A percentile compares a stretch with the other conserved stretches of the same genome.
These are phyloP conservation scores for Oxyura jamaicensis DNA, from an alignment of 2,113 vertebrate species.

Conservation along the genomic window DNA sequence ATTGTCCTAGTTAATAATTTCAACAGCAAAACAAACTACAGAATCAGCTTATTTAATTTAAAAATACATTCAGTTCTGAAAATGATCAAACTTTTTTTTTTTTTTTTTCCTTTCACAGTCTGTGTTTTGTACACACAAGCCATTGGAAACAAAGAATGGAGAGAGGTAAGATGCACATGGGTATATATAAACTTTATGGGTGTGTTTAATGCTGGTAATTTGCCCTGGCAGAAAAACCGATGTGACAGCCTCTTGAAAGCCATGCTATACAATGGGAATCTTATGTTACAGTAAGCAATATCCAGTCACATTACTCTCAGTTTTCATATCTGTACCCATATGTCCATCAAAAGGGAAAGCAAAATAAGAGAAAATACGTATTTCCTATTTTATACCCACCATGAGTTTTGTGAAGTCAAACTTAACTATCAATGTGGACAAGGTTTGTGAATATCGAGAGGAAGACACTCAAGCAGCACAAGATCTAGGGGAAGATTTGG, in stretches of 20 bases:
- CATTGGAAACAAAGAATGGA: constrained; percentile 97
- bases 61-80: not conserved
- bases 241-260: not conserved
- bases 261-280: not conserved
- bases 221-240: not conserved
- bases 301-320: not conserved
- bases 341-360: not conserved
- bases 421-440: not conserved
- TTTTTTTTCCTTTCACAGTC: constrained; percentile 79
- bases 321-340: not conserved
- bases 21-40: not conserved
- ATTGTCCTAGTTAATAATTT: not conserved
- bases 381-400: not conserved
- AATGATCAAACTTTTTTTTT: not conserved
- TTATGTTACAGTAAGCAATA: not conserved
- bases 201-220: not conserved
- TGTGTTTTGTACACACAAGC: constrained; percentile 97
- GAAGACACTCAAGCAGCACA: not conserved
- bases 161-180: constrained; percentile 87
- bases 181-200: not conserved
- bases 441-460: not conserved
- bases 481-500: not conserved
- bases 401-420: not conserved
- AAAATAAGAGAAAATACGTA: not conserved
- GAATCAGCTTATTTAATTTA: not conserved